phyloP scores from a whole-genome alignment of 1,140 invertebrate genomes.

The Amyelois transitella region DNA sequence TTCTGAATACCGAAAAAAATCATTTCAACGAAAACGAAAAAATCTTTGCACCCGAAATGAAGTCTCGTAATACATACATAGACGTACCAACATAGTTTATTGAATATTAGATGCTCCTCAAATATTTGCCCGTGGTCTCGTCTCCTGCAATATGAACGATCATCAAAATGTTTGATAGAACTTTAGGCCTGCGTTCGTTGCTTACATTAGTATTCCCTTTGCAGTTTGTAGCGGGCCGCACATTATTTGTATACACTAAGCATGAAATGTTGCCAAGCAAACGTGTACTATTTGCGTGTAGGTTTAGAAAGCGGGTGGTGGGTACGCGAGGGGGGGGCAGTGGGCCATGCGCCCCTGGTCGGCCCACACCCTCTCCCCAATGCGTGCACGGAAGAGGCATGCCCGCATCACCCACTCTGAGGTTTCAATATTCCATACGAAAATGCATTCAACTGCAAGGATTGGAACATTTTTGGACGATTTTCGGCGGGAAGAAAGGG shows the following conservation, averaged over 20 bases:
- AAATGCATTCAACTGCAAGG: conserved; percentile 66
- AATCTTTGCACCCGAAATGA: no score
- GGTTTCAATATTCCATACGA: conserved; percentile 70
- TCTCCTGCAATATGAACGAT: conserved; percentile 46
- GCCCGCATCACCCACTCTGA: conserved; percentile 58
- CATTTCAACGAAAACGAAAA: no score
- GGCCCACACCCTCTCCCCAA: conserved; percentile 36
- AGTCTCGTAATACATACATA: background rate
- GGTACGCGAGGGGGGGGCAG: conserved; percentile 23
- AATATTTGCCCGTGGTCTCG: background rate
- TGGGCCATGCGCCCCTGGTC: conserved; percentile 26
- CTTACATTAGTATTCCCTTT: conserved; percentile 68
- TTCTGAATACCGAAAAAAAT: no score
- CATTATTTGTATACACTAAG: conserved; percentile 73
- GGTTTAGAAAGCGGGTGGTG: conserved; percentile 65
- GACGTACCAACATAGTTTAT: background rate
- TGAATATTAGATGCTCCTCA: background rate
- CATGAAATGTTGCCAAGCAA: conserved; percentile 73
- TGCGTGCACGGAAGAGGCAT: conserved; percentile 59
- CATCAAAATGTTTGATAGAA: conserved; percentile 48
- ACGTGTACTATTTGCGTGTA: conserved; percentile 69
- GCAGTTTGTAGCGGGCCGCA: conserved; percentile 63
- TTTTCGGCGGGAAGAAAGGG: conserved; percentile 35
- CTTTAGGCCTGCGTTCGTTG: conserved; percentile 47
- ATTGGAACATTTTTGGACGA: conserved; percentile 48